Conservation (phyloP, 2,113 vertebrate species). For the Pagrus major region DNA sequence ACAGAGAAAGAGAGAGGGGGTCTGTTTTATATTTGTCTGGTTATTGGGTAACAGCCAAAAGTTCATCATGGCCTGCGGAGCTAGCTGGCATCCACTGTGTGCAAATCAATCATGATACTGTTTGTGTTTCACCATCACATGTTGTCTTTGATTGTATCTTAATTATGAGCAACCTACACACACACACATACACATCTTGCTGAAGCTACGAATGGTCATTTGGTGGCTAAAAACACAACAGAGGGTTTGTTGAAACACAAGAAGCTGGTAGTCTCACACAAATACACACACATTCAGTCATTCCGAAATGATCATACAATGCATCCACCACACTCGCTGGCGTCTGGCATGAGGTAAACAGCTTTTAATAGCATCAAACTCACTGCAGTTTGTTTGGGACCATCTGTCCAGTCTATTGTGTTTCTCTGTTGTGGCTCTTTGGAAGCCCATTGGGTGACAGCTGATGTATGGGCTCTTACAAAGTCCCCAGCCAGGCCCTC, state of each 20-base stretch:
- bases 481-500: slow-evolving; percentile 81
- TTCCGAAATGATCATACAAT: slow-evolving; percentile 67
- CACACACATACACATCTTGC: slow-evolving; percentile 13
- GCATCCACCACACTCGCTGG: slow-evolving; percentile 40
- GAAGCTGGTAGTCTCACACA: slow-evolving; percentile 46
- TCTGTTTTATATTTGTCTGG: slow-evolving; percentile 47
- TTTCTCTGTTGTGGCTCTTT: slow-evolving; percentile 77
- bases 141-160: slow-evolving; percentile 67
- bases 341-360: slow-evolving; percentile 91
- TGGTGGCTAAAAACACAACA: slow-evolving; percentile 83
- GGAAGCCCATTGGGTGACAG: slow-evolving; percentile 85
- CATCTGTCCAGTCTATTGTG: slow-evolving; percentile 94
- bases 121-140: slow-evolving; percentile 35
- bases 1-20: background rate
- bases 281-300: slow-evolving; percentile 42
- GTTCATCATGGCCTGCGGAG: slow-evolving; percentile 65
- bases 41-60: slow-evolving; percentile 65
- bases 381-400: slow-evolving; percentile 86
- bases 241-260: slow-evolving; percentile 83
- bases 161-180: slow-evolving; percentile 58
- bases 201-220: slow-evolving; percentile 61
- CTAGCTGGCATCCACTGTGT: slow-evolving; percentile 55
- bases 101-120: slow-evolving; percentile 43
- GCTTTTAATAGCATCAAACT: slow-evolving; percentile 91
- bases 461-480: slow-evolving; percentile 88